Base-by-base conservation (phyloP, 2,888 invertebrate genomes). In the Ochropacha duplaris region DNA sequence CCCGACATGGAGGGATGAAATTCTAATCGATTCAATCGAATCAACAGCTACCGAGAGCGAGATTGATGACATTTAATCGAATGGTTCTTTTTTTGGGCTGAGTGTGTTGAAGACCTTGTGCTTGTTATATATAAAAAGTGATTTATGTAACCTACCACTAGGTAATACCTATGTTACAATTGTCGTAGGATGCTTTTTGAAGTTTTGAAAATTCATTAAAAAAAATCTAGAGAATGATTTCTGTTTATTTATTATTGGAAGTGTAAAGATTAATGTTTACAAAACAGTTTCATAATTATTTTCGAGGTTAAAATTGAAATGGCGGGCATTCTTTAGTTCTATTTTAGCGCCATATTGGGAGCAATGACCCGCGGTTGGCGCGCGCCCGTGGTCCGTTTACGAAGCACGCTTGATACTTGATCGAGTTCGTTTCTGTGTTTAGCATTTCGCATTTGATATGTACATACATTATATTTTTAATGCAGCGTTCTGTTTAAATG, bases 281-380 rank as follows among this genome's bases (percentile, higher is more conserved):
- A 65, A 71, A 74, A 70, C 51, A 61, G 65, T 76, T 84, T 86
- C 83, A 80, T 83, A 87, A 87, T 81, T 83, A 81, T 84, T 84
- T 90, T 86, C 78, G 86, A 90, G 88, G 90, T 90, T 90, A 88
- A 77, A 86, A 84, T 84, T 80, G 83, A 86, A 88, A 88, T 90
- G 88, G 90, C 89, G 88, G 83, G 88, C 87, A 89, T 89, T 88
- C 88, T 87, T 85, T 81, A 77, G 86, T 86, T 90, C 91, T 91
- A 91, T 91, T 91, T 90, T 86, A 85, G 86, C 90, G 89, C 90
- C 88, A 87, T 90, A 78, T 88, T 86, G 85, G 76, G 91, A 81
- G 77, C 86, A 77, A 74, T 84, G 90, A 89, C 85, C 90, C 71
- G 78, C 49, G 68, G 83, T 79, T 80, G 76, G 83, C 84, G 84